phyloP scores from a whole-genome alignment of 2,888 invertebrate genomes.

The Thysanoteuthis rhombus region DNA sequence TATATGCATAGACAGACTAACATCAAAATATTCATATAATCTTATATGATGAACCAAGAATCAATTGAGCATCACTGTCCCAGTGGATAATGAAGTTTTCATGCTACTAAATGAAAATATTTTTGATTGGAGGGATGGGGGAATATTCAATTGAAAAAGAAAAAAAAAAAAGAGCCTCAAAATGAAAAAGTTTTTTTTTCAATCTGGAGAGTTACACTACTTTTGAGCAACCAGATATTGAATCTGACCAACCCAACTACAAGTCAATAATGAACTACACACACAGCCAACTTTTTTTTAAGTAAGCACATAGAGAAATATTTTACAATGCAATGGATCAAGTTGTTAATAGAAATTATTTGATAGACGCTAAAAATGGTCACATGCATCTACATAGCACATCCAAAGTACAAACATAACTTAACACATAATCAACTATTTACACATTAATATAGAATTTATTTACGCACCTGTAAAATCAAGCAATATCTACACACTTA shows the following conservation, averaged over 20 bases:
- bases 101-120: neutral
- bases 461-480: neutral
- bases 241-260: neutral
- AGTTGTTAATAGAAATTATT: neutral
- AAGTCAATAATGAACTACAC: neutral
- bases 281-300: neutral
- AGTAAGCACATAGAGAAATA: neutral
- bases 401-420: neutral
- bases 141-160: neutral
- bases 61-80: neutral
- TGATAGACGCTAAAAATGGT: neutral
- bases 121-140: neutral
- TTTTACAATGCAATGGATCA: neutral
- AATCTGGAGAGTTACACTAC: neutral
- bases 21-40: neutral
- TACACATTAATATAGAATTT: neutral
- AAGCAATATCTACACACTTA: neutral
- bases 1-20: neutral
- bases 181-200: neutral
- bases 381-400: neutral
- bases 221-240: neutral
- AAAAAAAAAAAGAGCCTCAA: neutral
- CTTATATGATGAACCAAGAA: neutral
- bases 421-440: neutral
- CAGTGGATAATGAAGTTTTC: neutral